Percentiles rank a stretch among this genome's conserved stretches.
Conservation (phyloP, 2,113 vertebrate species). For the Engystomops pustulosus region DNA sequence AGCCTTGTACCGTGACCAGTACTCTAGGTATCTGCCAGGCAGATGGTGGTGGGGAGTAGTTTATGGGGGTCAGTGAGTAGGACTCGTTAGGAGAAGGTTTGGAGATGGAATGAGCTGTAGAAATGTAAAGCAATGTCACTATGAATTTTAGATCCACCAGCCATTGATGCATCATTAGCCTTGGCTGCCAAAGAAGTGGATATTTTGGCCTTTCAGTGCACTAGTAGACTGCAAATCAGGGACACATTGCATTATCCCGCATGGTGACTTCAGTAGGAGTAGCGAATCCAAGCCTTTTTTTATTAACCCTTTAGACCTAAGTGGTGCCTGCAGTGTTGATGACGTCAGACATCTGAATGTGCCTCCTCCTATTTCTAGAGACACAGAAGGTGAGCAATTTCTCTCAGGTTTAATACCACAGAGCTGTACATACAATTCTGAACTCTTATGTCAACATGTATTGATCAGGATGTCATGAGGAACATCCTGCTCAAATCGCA, state of each 20-base stretch:
- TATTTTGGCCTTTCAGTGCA: conserved; percentile 17
- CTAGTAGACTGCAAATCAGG: conserved; percentile 14
- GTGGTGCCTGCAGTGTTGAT: neutral
- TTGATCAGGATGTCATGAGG: neutral
- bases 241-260: neutral
- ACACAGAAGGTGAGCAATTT: conserved; percentile 2
- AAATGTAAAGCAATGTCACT: neutral
- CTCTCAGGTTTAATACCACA: conserved; percentile 42
- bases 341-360: neutral
- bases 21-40: neutral
- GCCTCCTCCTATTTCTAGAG: neutral
- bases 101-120: neutral
- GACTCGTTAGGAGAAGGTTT: neutral
- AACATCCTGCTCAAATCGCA: neutral
- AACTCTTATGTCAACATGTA: neutral
- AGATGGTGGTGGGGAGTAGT: too few relatives aligned
- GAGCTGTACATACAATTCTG: conserved; percentile 7
- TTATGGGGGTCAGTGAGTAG: too few relatives aligned
- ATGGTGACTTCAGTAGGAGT: neutral
- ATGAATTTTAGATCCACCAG: neutral
- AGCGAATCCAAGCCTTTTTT: neutral
- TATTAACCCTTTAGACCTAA: conserved; percentile 15
- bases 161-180: conserved; percentile 10
- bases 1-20: neutral
- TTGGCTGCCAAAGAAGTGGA: conserved; percentile 7